Percentiles rank a stretch among this genome's conserved stretches.
Evolutionary conservation across 2,113 vertebrate species (phyloP).

Genomic region (Istiophorus platypterus): DNA sequence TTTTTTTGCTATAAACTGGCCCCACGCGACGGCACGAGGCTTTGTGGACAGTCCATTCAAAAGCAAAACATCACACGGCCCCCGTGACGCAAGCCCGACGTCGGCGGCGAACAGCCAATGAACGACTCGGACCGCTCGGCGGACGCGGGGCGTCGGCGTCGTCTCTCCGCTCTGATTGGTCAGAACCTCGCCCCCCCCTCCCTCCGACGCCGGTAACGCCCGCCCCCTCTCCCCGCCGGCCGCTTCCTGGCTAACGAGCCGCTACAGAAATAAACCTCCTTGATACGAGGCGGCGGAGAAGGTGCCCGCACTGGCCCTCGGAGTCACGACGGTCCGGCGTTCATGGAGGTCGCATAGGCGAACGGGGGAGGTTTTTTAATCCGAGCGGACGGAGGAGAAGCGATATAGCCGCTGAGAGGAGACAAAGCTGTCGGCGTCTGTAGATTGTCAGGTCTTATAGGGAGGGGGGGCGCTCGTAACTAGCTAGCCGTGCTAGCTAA

Average conservation of each 20-base stretch:
- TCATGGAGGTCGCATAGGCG: neutral
- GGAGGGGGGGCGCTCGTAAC: neutral
- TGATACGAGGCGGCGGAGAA: neutral
- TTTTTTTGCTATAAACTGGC: no score
- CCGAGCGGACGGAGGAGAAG: neutral
- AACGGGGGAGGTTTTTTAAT: neutral
- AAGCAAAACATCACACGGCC: conserved; percentile 44
- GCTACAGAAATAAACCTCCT: conserved; percentile 42
- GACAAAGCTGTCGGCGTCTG: neutral
- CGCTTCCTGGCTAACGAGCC: conserved; percentile 25
- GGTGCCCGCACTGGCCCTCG: neutral
- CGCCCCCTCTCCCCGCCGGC: conserved; percentile 44
- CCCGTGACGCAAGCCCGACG: conserved; percentile 22
- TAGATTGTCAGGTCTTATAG: neutral
- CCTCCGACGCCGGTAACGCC: neutral
- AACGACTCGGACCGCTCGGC: neutral
- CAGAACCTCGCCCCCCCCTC: neutral
- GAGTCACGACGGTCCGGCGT: neutral
- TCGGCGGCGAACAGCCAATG: conserved; percentile 39
- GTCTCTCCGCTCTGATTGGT: conserved; percentile 54
- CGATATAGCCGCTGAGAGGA: neutral
- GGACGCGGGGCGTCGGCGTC: conserved; percentile 33
- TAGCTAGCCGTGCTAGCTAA: conserved; percentile 36
- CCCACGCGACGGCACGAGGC: neutral
- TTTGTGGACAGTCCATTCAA: neutral